These are phyloP conservation scores for Ectemnius cavifrons DNA, from an alignment of 2,888 invertebrate species.

Conservation along the genomic window DNA sequence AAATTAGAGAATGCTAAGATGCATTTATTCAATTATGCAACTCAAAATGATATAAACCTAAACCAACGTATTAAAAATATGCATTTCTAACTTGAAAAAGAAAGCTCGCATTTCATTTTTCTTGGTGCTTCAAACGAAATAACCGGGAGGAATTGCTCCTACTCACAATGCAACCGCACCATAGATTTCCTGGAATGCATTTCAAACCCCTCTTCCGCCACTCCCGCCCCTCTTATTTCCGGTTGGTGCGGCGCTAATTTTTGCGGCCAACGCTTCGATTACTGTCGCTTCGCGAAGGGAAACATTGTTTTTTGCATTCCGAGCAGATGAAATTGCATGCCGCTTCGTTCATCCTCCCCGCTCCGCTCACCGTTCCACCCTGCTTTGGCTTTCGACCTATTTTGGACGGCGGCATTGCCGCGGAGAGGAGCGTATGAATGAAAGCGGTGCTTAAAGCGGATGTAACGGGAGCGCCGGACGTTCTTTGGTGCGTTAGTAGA, in stretches of 20 bases:
- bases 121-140: too few relatives aligned
- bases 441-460: slow-evolving; percentile 48
- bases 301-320: slow-evolving; percentile 39
- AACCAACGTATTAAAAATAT: too few relatives aligned
- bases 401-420: slow-evolving; percentile 37
- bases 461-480: neutral
- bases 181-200: too few relatives aligned
- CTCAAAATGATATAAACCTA: too few relatives aligned
- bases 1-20: too few relatives aligned
- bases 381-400: slow-evolving; percentile 47
- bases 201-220: too few relatives aligned
- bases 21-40: too few relatives aligned
- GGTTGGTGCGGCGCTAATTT: slow-evolving; percentile 14
- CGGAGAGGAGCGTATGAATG: slow-evolving; percentile 39
- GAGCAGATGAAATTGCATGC: slow-evolving; percentile 35
- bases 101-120: too few relatives aligned
- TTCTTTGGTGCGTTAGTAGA: neutral
- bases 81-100: too few relatives aligned
- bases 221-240: too few relatives aligned
- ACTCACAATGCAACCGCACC: too few relatives aligned
- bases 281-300: slow-evolving; percentile 16
- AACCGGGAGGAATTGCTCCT: too few relatives aligned
- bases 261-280: slow-evolving; percentile 22
- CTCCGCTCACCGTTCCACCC: neutral
- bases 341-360: neutral